phyloP scores from a whole-genome alignment of 2,888 invertebrate genomes.

The Plemyria rubiginata region DNA sequence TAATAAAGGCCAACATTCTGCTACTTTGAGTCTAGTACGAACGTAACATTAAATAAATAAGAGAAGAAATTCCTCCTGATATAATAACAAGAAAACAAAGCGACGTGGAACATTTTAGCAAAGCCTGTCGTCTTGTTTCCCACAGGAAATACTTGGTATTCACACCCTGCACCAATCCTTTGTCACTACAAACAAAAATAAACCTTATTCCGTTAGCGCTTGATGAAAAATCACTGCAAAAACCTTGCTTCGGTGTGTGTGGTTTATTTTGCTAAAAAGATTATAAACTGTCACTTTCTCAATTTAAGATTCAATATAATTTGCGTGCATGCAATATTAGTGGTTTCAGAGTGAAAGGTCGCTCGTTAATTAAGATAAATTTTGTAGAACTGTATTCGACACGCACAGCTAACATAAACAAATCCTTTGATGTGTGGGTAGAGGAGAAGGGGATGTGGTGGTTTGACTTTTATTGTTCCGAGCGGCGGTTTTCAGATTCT shows the following conservation, averaged over 20 bases:
- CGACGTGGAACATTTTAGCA: background rate
- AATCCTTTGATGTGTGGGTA: background rate
- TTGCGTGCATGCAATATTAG: background rate
- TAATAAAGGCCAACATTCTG: too few relatives aligned
- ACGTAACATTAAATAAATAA: too few relatives aligned
- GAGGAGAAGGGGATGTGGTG: background rate
- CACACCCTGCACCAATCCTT: background rate
- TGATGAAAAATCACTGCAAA: background rate
- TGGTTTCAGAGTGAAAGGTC: background rate
- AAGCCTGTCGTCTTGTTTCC: constrained; percentile 3
- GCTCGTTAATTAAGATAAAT: constrained; percentile 7
- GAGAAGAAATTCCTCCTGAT: too few relatives aligned
- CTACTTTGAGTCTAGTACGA: too few relatives aligned
- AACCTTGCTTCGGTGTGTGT: background rate
- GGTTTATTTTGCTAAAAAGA: background rate
- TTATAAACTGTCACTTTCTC: background rate
- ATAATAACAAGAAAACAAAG: background rate
- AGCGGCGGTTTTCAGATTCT: background rate
- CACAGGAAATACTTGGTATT: constrained; percentile 9
- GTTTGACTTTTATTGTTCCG: background rate
- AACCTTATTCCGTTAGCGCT: background rate
- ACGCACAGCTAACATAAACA: constrained; percentile 1
- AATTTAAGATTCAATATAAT: background rate
- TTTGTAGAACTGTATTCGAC: constrained; percentile 6
- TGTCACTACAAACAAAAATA: background rate